phyloP scores from a whole-genome alignment of 2,888 invertebrate species.

The Ochropleura leucogaster region DNA sequence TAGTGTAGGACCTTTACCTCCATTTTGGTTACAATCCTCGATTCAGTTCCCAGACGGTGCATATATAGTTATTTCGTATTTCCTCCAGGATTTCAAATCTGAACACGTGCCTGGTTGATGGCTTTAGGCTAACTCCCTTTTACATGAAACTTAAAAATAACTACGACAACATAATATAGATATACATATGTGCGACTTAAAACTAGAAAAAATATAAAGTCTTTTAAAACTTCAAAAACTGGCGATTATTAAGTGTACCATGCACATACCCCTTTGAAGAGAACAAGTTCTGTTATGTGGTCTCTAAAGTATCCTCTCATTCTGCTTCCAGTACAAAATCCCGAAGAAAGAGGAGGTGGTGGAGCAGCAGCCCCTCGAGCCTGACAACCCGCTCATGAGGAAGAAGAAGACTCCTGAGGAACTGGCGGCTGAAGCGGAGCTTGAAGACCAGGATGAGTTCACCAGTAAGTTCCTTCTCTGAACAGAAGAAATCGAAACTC shows the following conservation, averaged over 20 bases:
- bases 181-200: neutral
- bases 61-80: neutral
- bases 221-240: neutral
- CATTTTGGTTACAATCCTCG: neutral
- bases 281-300: too few species aligned
- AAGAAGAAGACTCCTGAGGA: slow-evolving; percentile 99
- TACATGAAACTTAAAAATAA: neutral
- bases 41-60: neutral
- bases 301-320: slow-evolving; percentile 16
- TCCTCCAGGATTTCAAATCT: neutral
- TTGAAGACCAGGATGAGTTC: slow-evolving; percentile 98
- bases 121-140: neutral
- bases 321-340: slow-evolving; percentile 97
- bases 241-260: neutral
- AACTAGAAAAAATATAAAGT: neutral
- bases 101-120: too few species aligned
- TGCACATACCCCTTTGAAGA: too few species aligned
- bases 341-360: slow-evolving; percentile 99
- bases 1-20: neutral
- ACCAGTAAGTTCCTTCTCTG: slow-evolving; percentile 93
- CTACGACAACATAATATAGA: neutral
- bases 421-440: slow-evolving; percentile 98
- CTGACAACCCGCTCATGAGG: slow-evolving; percentile 98
- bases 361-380: slow-evolving; percentile 94
- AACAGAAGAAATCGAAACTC: neutral